Percentiles rank a stretch among this genome's conserved stretches.
These are phyloP conservation scores for Zonitis immaculata DNA, from an alignment of 2,888 invertebrate species.

Conservation along the genomic window DNA sequence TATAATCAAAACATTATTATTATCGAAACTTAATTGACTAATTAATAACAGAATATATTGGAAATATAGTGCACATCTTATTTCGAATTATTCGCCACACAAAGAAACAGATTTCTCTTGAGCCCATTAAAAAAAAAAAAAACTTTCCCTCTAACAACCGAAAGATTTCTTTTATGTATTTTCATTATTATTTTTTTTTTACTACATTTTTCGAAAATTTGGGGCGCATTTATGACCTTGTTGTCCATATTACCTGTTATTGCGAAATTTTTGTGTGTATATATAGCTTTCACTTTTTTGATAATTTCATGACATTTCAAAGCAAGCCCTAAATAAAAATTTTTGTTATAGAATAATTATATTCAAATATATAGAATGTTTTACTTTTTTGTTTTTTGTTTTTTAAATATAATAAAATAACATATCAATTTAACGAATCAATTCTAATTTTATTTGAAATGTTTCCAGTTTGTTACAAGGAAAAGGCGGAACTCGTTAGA, in stretches of 20 bases:
- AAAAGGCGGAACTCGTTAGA: conserved; percentile 38
- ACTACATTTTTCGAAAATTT: not conserved
- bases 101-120: not conserved
- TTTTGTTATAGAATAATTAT: too few species aligned
- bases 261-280: not conserved
- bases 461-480: conserved; percentile 25
- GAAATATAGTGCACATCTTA: too few species aligned
- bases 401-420: not conserved
- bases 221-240: not conserved
- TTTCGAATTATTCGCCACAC: too few species aligned
- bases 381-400: too few species aligned
- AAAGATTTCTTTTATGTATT: not conserved
- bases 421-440: not conserved
- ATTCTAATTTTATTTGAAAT: not conserved
- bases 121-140: not conserved
- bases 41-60: not conserved
- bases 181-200: not conserved
- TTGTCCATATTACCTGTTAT: not conserved
- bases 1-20: not conserved
- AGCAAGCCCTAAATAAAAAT: too few species aligned
- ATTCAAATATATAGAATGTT: too few species aligned
- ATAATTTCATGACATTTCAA: not conserved
- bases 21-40: not conserved
- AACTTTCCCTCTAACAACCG: not conserved
- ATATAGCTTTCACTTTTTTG: not conserved